Evolutionary conservation across 2,888 invertebrate species (phyloP).

Genomic region (Archaeoteleia sp.): DNA sequence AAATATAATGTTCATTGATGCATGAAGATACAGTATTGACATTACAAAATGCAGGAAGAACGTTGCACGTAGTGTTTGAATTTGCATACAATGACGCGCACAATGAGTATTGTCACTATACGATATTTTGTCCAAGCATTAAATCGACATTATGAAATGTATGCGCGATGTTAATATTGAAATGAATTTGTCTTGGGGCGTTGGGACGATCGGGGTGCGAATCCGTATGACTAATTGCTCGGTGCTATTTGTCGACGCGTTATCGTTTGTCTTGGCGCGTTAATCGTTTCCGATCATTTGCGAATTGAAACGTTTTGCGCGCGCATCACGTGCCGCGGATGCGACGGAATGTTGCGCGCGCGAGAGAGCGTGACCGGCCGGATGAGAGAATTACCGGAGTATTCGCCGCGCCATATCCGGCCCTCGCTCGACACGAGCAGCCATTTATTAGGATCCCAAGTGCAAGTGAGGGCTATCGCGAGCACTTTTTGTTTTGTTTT

Average conservation of each 20-base stretch:
- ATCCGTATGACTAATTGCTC: constrained; percentile 36
- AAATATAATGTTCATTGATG: too few relatives aligned
- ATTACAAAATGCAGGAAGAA: too few relatives aligned
- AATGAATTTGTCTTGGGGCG: too few relatives aligned
- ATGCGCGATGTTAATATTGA: too few relatives aligned
- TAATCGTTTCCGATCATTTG: constrained; percentile 54
- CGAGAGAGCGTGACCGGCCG: constrained; percentile 53
- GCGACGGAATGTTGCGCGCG: constrained; percentile 55
- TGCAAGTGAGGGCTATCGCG: constrained; percentile 38
- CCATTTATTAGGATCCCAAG: constrained; percentile 49
- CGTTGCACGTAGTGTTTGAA: too few relatives aligned
- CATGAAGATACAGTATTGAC: too few relatives aligned
- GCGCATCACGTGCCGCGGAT: constrained; percentile 54
- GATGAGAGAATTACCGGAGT: constrained; percentile 52
- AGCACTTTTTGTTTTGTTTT: constrained; percentile 20
- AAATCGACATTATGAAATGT: too few relatives aligned
- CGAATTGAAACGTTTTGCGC: constrained; percentile 58
- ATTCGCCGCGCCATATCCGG: constrained; percentile 50
- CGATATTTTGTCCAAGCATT: too few relatives aligned
- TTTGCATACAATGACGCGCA: too few relatives aligned
- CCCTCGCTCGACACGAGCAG: constrained; percentile 48
- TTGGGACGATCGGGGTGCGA: too few relatives aligned
- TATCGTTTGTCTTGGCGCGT: constrained; percentile 55
- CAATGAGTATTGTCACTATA: too few relatives aligned
- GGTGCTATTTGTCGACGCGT: constrained; percentile 40